Conservation (phyloP, 2,888 invertebrate species). For the Cheilosia variabilis region DNA sequence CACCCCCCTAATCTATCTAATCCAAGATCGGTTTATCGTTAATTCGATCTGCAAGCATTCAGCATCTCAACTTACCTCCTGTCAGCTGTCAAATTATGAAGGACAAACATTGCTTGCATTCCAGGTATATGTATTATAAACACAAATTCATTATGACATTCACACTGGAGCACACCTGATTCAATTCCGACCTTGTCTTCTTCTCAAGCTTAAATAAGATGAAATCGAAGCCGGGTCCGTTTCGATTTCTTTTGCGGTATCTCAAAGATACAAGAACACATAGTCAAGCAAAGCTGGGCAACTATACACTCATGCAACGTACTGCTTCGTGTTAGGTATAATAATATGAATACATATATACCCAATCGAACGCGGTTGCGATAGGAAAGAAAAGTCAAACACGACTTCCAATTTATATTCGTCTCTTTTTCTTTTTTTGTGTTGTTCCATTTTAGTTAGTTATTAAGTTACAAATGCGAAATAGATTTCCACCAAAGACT, state of each 20-base stretch:
- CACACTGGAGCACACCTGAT: slow-evolving; percentile 10
- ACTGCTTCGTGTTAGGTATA: not conserved
- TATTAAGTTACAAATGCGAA: slow-evolving; percentile 69
- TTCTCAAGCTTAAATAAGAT: slow-evolving; percentile 24
- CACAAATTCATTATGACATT: slow-evolving; percentile 21
- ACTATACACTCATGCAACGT: no score
- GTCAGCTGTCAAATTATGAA: not conserved
- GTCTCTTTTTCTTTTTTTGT: not conserved
- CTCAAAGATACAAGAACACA: not conserved
- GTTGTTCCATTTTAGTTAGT: slow-evolving; percentile 54
- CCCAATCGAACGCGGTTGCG: slow-evolving; percentile 11
- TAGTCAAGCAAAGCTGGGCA: not conserved
- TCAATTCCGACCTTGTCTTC: slow-evolving; percentile 55
- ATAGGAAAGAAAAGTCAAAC: slow-evolving; percentile 12
- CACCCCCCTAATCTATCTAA: no score
- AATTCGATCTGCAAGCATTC: no score
- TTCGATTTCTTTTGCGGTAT: slow-evolving; percentile 66
- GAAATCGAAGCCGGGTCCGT: slow-evolving; percentile 57
- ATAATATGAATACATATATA: not conserved
- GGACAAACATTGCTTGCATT: not conserved
- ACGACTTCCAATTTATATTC: slow-evolving; percentile 46
- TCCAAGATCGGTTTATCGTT: no score
- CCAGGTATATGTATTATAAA: not conserved
- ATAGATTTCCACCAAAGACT: slow-evolving; percentile 53
- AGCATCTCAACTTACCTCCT: no score